These are phyloP conservation scores for Nycteola revayana DNA, from an alignment of 2,888 invertebrate genomes.

Conservation along the genomic window DNA sequence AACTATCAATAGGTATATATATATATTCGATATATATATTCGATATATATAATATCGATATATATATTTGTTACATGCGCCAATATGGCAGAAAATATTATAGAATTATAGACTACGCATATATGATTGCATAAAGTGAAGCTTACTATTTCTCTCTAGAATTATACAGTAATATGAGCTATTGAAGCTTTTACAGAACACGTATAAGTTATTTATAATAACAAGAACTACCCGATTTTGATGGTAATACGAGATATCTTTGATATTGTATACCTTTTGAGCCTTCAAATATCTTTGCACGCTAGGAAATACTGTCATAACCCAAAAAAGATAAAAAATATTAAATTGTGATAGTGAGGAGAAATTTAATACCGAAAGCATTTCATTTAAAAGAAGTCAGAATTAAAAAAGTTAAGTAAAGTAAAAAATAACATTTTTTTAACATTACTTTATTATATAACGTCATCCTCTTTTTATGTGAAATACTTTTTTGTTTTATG, in stretches of 20 bases:
- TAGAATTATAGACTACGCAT: conserved; percentile 3
- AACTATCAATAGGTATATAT: conserved; percentile 23
- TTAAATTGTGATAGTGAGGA: too few species aligned
- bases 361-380: too few species aligned
- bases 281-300: conserved; percentile 4
- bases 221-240: conserved; percentile 20
- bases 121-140: conserved; percentile 9
- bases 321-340: too few species aligned
- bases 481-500: conserved; percentile 2
- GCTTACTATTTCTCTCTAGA: conserved; percentile 14
- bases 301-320: too few species aligned
- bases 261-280: conserved; percentile 2
- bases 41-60: too few species aligned
- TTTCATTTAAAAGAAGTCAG: too few species aligned
- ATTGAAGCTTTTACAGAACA: conserved; percentile 22
- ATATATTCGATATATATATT: too few species aligned
- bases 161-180: conserved; percentile 3
- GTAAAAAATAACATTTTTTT: too few species aligned
- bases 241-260: conserved; percentile 5
- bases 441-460: too few species aligned
- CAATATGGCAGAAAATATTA: conserved; percentile 30
- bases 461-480: too few species aligned
- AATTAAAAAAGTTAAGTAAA: too few species aligned
- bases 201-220: conserved; percentile 2
- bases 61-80: conserved; percentile 18